Conservation (phyloP, 1,140 invertebrate species). For the Theocolax elegans region DNA sequence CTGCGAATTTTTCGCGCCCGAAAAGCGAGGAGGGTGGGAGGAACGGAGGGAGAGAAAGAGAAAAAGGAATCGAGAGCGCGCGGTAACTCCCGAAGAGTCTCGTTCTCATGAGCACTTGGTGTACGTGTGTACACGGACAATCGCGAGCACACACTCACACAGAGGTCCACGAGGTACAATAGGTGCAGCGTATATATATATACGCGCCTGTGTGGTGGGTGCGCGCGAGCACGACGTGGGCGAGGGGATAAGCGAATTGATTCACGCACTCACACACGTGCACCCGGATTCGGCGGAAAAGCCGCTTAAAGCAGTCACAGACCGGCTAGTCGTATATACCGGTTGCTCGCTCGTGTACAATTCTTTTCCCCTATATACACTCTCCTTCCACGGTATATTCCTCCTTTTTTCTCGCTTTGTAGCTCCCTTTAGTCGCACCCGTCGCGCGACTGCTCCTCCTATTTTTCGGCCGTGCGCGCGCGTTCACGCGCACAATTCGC, state of each 20-base stretch:
- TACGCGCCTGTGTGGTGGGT: background rate
- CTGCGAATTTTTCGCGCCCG: constrained; percentile 14
- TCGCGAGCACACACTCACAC: background rate
- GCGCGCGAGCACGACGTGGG: background rate
- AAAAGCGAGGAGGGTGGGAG: background rate
- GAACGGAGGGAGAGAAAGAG: background rate
- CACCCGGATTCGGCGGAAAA: constrained; percentile 23
- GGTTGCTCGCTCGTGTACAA: too few species aligned
- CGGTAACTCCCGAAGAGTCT: background rate
- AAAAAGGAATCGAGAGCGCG: background rate
- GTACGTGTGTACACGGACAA: background rate
- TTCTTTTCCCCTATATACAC: background rate
- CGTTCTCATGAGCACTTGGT: constrained; percentile 19
- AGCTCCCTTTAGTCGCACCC: constrained; percentile 24
- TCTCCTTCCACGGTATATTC: constrained; percentile 1
- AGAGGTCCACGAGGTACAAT: too few species aligned
- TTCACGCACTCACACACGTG: constrained; percentile 14
- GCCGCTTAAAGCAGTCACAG: constrained; percentile 29
- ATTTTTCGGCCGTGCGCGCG: constrained; percentile 24
- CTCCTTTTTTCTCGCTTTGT: background rate
- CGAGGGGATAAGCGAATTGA: constrained; percentile 35
- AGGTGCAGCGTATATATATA: too few species aligned
- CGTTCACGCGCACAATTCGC: constrained; percentile 28
- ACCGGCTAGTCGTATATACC: background rate
- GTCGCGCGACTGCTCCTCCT: constrained; percentile 30